Conservation (phyloP, 2,797 vertebrate species). For the Catharus ustulatus region DNA sequence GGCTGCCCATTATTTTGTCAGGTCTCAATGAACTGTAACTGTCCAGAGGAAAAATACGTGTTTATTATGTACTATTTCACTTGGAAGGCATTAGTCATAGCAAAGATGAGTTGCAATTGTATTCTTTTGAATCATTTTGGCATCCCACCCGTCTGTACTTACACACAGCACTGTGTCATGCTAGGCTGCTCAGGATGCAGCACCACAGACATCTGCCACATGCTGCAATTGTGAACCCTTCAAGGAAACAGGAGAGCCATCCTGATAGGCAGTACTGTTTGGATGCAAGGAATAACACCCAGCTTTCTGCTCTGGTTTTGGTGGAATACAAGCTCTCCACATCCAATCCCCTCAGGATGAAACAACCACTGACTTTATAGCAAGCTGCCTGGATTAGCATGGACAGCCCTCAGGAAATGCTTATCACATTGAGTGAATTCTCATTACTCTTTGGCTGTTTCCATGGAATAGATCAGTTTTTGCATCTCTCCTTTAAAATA, state of each 20-base stretch:
- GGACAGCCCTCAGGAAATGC: not conserved
- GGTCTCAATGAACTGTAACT: not conserved
- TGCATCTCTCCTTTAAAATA: not conserved
- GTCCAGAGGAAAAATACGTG: not conserved
- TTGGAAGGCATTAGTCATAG: not conserved
- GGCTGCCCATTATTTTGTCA: not conserved
- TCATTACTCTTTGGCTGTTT: not conserved
- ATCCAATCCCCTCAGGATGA: not conserved
- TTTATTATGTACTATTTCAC: not conserved
- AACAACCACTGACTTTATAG: not conserved
- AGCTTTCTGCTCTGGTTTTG: not conserved
- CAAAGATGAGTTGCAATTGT: not conserved
- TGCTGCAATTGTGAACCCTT: not conserved
- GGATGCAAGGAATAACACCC: not conserved
- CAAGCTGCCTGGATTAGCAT: rapidly evolving
- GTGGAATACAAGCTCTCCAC: not conserved
- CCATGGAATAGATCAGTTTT: not conserved
- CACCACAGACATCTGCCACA: not conserved
- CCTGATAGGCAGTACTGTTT: not conserved
- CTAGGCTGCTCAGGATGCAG: not conserved
- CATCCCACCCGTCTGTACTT: not conserved
- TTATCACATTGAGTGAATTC: not conserved
- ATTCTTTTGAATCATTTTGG: not conserved
- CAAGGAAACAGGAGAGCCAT: not conserved
- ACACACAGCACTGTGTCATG: rapidly evolving